Conservation (phyloP, 1,140 invertebrate species). For the Diabrotica virgifera region DNA sequence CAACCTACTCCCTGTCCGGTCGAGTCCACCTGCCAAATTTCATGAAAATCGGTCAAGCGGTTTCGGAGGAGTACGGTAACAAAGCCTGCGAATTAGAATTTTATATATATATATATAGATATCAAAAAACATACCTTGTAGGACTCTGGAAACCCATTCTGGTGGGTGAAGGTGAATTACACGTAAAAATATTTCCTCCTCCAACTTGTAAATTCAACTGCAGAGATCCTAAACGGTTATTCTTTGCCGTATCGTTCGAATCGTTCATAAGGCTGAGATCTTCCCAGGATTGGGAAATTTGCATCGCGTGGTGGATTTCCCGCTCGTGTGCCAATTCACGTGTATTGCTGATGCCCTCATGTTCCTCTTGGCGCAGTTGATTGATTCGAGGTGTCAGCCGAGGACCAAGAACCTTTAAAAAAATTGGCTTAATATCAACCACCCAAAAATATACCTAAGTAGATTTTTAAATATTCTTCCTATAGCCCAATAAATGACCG, state of each 20-base stretch:
- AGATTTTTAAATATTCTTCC: not conserved
- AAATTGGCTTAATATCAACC: not conserved
- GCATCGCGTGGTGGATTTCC: conserved; percentile 82
- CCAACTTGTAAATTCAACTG: conserved; percentile 48
- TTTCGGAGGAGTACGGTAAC: no score
- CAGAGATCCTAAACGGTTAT: conserved; percentile 44
- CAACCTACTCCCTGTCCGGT: no score
- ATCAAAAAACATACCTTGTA: conserved; percentile 40
- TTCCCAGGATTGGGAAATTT: conserved; percentile 88
- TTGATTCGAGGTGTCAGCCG: conserved; percentile 77
- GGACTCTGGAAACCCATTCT: conserved; percentile 49
- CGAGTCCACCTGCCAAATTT: no score
- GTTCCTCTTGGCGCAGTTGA: conserved; percentile 84
- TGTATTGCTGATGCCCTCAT: conserved; percentile 72
- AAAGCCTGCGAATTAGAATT: no score
- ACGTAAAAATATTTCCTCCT: conserved; percentile 42
- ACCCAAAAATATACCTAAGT: not conserved
- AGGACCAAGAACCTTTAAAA: conserved; percentile 52
- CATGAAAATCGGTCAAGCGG: no score
- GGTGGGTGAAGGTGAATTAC: conserved; percentile 68
- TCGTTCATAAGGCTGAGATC: conserved; percentile 75
- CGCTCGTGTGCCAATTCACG: conserved; percentile 86
- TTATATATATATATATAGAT: conserved; percentile 26
- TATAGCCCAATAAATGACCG: not conserved
- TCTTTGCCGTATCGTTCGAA: conserved; percentile 49